phyloP scores from a whole-genome alignment of 2,113 vertebrate species.

The Pyxicephalus adspersus region DNA sequence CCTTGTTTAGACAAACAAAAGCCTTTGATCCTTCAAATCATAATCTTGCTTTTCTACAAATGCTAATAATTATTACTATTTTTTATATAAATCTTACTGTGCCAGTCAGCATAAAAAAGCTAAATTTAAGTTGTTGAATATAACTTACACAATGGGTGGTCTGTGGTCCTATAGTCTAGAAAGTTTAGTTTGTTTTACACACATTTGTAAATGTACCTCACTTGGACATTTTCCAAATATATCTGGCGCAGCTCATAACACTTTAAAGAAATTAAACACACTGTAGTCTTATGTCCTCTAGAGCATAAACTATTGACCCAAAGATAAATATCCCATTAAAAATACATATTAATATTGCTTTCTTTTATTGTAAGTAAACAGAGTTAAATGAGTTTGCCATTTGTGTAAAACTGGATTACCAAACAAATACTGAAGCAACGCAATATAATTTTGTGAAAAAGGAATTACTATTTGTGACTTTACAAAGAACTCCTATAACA shows the following conservation, averaged over 20 bases:
- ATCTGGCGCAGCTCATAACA: conserved; percentile 32
- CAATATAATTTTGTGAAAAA: background rate
- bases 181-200: conserved; percentile 1
- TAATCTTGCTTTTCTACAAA: background rate
- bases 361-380: background rate
- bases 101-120: conserved; percentile 11
- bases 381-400: background rate
- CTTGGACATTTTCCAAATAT: conserved; percentile 43
- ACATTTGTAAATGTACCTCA: conserved; percentile 41
- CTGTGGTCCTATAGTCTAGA: conserved; percentile 14
- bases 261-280: conserved; percentile 36
- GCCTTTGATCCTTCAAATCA: background rate
- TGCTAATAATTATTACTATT: background rate
- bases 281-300: conserved; percentile 34
- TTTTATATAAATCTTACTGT: background rate
- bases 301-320: conserved; percentile 21
- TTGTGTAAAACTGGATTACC: background rate
- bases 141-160: conserved; percentile 44
- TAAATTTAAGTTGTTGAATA: background rate
- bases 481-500: too few species aligned
- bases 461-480: too few species aligned
- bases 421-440: background rate
- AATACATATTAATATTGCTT: conserved; percentile 7
- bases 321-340: conserved; percentile 27
- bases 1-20: too few species aligned